These are phyloP conservation scores for Andrena marginata DNA, from an alignment of 2,888 invertebrate species.

Conservation along the genomic window DNA sequence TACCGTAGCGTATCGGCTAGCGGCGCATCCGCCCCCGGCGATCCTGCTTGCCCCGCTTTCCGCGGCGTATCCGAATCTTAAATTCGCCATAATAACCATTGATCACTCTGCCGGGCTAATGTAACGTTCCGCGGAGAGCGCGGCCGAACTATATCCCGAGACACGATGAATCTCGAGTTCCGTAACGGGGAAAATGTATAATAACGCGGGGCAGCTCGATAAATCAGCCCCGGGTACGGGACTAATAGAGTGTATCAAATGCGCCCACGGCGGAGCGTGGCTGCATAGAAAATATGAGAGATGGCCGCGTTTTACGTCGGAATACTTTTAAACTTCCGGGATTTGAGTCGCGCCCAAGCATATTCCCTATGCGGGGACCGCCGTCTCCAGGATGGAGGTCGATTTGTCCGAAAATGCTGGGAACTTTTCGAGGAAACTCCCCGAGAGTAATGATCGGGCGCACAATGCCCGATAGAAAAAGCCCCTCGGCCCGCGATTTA, in stretches of 20 bases:
- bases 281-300: constrained; percentile 81
- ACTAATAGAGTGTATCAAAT: constrained; percentile 82
- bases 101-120: constrained; percentile 62
- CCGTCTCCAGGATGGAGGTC: constrained; percentile 65
- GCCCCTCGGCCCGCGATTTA: constrained; percentile 68
- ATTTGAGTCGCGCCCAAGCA: constrained; percentile 76
- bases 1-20: neutral
- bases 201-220: constrained; percentile 72
- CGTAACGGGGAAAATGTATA: constrained; percentile 68
- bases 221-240: constrained; percentile 77
- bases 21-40: neutral
- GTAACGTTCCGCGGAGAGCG: constrained; percentile 41
- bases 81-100: constrained; percentile 56
- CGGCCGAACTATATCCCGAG: constrained; percentile 40
- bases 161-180: constrained; percentile 48
- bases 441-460: constrained; percentile 65
- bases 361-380: constrained; percentile 67
- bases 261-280: constrained; percentile 77
- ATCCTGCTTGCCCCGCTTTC: constrained; percentile 13
- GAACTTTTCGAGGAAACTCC: constrained; percentile 75
- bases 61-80: constrained; percentile 42
- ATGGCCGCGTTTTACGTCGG: constrained; percentile 82
- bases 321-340: constrained; percentile 82
- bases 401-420: constrained; percentile 77
- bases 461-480: constrained; percentile 60